Evolutionary conservation across 1,140 invertebrate genomes (phyloP).

Genomic region (Manduca sexta): DNA sequence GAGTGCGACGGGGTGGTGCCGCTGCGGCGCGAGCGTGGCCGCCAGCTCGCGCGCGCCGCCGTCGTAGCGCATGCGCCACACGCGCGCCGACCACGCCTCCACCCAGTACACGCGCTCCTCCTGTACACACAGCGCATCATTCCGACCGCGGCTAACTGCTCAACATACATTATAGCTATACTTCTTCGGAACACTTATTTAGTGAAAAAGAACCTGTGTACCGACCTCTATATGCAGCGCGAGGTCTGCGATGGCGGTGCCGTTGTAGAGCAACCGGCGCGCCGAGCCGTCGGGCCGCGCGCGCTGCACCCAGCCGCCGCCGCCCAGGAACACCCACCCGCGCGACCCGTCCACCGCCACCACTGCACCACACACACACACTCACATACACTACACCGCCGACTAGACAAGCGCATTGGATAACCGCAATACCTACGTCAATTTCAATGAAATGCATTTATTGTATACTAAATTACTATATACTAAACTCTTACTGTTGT

Average conservation of each 20-base stretch:
- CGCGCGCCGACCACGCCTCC: slow-evolving; percentile 87
- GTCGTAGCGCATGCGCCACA: slow-evolving; percentile 86
- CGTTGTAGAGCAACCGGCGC: slow-evolving; percentile 71
- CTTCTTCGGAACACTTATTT: no score
- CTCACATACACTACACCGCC: background rate
- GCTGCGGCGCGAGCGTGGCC: slow-evolving; percentile 78
- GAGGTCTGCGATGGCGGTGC: slow-evolving; percentile 74
- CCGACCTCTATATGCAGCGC: slow-evolving; percentile 74
- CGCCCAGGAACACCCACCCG: slow-evolving; percentile 79
- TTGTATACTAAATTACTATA: no score
- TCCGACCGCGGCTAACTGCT: no score
- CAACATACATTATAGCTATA: no score
- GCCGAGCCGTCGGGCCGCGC: slow-evolving; percentile 76
- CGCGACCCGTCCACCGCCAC: slow-evolving; percentile 78
- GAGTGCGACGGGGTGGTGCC: slow-evolving; percentile 83
- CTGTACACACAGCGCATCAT: background rate
- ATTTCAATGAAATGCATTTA: background rate
- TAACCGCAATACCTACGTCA: background rate
- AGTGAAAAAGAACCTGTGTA: background rate
- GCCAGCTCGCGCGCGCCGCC: slow-evolving; percentile 81
- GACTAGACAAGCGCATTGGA: background rate
- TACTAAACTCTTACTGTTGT: no score
- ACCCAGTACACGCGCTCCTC: slow-evolving; percentile 86
- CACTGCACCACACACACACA: slow-evolving; percentile 26
- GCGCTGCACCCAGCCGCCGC: slow-evolving; percentile 75